Percentiles rank a stretch among this genome's conserved stretches.
Conservation (phyloP, 2,888 invertebrate genomes). For the Cheilosia impressa region DNA sequence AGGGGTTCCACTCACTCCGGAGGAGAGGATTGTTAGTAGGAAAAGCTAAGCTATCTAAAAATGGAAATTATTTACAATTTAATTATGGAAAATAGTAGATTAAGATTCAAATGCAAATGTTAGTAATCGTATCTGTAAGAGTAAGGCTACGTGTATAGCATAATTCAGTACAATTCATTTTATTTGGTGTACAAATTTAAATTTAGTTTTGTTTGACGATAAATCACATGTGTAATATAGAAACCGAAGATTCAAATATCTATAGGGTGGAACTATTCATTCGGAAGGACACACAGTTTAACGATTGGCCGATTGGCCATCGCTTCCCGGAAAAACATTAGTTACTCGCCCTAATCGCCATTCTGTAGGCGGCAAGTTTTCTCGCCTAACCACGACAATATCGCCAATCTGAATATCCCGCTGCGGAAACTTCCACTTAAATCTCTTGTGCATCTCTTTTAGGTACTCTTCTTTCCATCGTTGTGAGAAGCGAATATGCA, state of each 20-base stretch:
- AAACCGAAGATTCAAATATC: not conserved
- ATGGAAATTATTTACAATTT: not conserved
- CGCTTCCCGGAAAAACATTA: not conserved
- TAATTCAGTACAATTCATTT: not conserved
- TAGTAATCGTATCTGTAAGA: not conserved
- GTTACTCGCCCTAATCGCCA: constrained; percentile 40
- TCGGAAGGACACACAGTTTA: not conserved
- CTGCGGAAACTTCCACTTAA: constrained; percentile 53
- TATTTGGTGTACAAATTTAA: not conserved
- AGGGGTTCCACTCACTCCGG: constrained; percentile 2
- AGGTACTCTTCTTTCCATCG: constrained; percentile 68
- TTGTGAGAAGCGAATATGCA: constrained; percentile 56
- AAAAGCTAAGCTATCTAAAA: not conserved
- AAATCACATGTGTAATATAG: not conserved
- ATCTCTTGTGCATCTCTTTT: no score
- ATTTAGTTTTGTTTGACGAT: no score
- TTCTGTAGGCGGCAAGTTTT: constrained; percentile 28
- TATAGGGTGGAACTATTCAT: not conserved
- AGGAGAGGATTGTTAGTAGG: constrained; percentile 1
- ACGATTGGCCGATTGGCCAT: constrained; percentile 2
- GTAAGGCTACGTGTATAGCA: not conserved
- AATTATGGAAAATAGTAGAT: not conserved
- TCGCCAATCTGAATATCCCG: constrained; percentile 21
- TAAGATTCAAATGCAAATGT: not conserved
- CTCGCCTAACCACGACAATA: constrained; percentile 20